Base-by-base conservation (phyloP, 2,888 invertebrate genomes). In the Ptychoptera albimana region DNA sequence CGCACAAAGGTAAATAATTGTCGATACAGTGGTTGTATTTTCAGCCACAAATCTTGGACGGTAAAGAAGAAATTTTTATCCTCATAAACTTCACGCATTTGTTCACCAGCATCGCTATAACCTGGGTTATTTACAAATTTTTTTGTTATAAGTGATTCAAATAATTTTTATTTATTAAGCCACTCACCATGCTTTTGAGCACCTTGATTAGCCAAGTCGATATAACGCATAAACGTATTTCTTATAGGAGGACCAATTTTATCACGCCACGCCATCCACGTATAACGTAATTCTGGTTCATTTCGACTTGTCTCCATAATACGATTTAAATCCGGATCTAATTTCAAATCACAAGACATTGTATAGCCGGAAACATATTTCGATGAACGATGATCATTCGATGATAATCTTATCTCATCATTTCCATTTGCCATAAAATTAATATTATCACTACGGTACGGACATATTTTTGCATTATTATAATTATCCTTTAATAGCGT, bases 1-100 rank as follows among this genome's bases (percentile, higher is more conserved):
- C 89, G 66, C 0, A 87, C 86, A 52, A 83, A 91, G 0, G 87
- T 83, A 58, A 89, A 86, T 2, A 91, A 66, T 56, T 87, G 79
- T 51, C 82, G 77, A 61, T 89, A 89, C 0, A 89, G 63, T 0
- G 88, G 87, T 46, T 74, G 70, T 38, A 86, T 61, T 51, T 72
- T 70, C 49, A 72, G 70, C 71, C 78, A 79, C 30, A 69, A 60
- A 53, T 72, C 71, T 42, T 71, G 69, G 0, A 74, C 67, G 14
- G 71, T 70, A 1, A 70, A 67, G 43, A 77, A 72, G 53, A 82
- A 77, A 29, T 79, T 73, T 0, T 69, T 64, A 50, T 80, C 79
- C 51, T 88, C 85, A 59, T 85, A 89, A 0, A 69, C 57, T 8
- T 77, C 73, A 4, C 82, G 69, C 81, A 86, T 83, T 59, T 84